phyloP scores from a whole-genome alignment of 1,140 invertebrate genomes.

The Hylaeus anthracinus region DNA sequence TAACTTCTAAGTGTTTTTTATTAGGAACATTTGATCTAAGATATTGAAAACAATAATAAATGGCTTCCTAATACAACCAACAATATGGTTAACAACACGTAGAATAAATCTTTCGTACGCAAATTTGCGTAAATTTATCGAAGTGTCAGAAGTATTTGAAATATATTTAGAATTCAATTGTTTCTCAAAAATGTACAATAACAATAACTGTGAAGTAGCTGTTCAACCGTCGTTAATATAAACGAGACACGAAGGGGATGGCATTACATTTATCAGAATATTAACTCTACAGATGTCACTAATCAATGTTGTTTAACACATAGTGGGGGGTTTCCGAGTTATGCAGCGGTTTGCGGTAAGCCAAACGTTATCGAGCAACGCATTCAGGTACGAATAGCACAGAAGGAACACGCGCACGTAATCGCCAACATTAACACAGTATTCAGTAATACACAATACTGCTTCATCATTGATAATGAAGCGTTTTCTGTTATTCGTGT shows the following conservation, averaged over 20 bases:
- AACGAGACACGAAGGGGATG: conserved; percentile 4
- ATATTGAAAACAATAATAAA: too few species aligned
- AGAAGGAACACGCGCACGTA: conserved; percentile 47
- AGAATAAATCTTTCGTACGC: too few species aligned
- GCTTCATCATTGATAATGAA: conserved; percentile 19
- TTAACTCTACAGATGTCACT: conserved; percentile 65
- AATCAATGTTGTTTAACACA: conserved; percentile 67
- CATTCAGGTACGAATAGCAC: conserved; percentile 59
- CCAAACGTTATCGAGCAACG: conserved; percentile 62
- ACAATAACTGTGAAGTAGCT: not conserved
- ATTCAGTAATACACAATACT: conserved; percentile 28
- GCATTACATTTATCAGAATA: conserved; percentile 58
- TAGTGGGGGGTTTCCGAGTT: conserved; percentile 60
- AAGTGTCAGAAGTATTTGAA: not conserved
- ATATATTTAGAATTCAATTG: not conserved
- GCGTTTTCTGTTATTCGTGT: not conserved
- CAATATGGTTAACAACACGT: too few species aligned
- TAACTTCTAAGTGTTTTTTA: too few species aligned
- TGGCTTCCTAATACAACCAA: too few species aligned
- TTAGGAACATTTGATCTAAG: too few species aligned
- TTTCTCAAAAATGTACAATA: not conserved
- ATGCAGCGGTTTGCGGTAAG: conserved; percentile 62
- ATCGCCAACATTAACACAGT: conserved; percentile 36
- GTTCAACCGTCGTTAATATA: not conserved
- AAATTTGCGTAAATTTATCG: not conserved